These are phyloP conservation scores for Drosophila paranaensis DNA, from an alignment of 2,888 invertebrate genomes.

Conservation along the genomic window DNA sequence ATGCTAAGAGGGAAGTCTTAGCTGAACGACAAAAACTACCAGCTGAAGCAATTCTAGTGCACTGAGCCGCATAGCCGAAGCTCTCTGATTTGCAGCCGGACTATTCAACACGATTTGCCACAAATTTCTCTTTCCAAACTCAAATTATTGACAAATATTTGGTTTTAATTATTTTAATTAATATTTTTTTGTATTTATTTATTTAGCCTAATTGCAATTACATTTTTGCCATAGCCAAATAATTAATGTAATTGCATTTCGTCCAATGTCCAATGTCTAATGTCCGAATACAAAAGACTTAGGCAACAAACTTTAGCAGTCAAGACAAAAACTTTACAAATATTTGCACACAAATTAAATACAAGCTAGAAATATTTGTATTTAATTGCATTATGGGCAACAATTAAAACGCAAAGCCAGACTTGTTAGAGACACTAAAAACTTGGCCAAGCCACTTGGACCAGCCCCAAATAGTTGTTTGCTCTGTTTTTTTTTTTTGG, in stretches of 20 bases:
- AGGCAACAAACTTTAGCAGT: constrained; percentile 25
- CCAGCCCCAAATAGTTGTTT: constrained; percentile 31
- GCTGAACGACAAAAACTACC: constrained; percentile 2
- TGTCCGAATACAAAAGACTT: constrained; percentile 37
- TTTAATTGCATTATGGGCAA: constrained; percentile 70
- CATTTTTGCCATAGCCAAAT: constrained; percentile 52
- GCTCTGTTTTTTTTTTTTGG: constrained; percentile 33
- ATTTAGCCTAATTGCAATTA: constrained; percentile 50
- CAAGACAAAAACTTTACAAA: constrained; percentile 24
- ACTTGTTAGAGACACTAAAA: constrained; percentile 43
- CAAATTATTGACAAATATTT: constrained; percentile 4
- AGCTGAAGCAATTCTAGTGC: constrained; percentile 34
- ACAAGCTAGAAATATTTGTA: constrained; percentile 62
- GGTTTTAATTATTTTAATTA: neutral
- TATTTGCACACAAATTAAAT: constrained; percentile 64
- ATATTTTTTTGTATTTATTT: neutral
- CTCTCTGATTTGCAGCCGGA: constrained; percentile 2
- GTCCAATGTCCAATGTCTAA: constrained; percentile 27
- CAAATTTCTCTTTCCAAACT: neutral
- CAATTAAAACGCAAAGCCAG: constrained; percentile 63
- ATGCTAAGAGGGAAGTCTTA: constrained; percentile 46
- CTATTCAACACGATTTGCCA: neutral
- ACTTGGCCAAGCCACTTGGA: constrained; percentile 54
- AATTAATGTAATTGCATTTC: constrained; percentile 59
- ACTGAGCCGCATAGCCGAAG: constrained; percentile 29